phyloP scores from a whole-genome alignment of 2,113 vertebrate genomes.

The Donacobius atricapilla region DNA sequence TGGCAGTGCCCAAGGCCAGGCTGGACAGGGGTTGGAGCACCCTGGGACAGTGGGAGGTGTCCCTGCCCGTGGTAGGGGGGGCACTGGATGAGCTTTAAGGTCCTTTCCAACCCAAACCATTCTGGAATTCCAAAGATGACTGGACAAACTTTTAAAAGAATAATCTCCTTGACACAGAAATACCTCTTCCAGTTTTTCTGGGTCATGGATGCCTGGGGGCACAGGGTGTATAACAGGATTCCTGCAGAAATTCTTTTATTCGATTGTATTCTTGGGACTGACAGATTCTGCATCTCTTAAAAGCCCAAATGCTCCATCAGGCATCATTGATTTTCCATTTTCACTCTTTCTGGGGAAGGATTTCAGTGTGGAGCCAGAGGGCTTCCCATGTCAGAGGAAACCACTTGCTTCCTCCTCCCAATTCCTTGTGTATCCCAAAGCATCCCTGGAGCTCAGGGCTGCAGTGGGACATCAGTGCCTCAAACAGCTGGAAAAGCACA shows the following conservation, averaged over 20 bases:
- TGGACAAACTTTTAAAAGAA: not conserved
- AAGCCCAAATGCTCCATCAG: not conserved
- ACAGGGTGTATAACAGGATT: not conserved
- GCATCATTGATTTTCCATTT: not conserved
- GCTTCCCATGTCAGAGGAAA: not conserved
- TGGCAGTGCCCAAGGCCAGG: not conserved
- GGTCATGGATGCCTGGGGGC: accelerated
- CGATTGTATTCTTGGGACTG: accelerated
- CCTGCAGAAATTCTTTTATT: not conserved
- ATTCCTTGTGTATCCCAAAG: not conserved
- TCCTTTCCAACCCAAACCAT: not conserved
- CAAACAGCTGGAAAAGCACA: not conserved
- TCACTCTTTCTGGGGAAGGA: not conserved
- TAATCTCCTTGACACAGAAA: not conserved
- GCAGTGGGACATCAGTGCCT: not conserved
- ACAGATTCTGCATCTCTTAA: not conserved
- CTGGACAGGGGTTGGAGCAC: accelerated
- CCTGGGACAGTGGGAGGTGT: not conserved
- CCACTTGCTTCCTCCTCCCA: not conserved
- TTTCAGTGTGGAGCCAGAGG: not conserved
- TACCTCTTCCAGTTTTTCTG: not conserved
- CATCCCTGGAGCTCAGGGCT: not conserved
- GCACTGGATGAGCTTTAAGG: accelerated
- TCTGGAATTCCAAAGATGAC: not conserved
- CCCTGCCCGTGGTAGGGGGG: not conserved